phyloP scores from a whole-genome alignment of 2,113 vertebrate genomes.

The Urocynchramus pylzowi region DNA sequence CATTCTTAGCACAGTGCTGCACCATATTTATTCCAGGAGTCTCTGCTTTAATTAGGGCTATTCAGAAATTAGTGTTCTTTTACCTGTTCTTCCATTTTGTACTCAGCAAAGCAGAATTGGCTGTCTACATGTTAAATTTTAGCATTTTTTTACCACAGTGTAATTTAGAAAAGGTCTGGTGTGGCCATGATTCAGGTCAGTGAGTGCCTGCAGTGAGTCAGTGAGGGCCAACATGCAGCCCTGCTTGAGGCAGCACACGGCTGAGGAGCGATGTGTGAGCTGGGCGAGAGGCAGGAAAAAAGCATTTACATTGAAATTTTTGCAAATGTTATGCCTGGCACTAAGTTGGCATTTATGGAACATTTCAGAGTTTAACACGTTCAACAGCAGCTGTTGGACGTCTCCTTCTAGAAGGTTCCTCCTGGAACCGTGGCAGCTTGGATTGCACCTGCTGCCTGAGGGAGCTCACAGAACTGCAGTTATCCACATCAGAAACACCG shows the following conservation, averaged over 20 bases:
- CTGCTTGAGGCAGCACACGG: background rate
- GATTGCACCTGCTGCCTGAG: background rate
- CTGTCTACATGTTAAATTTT: background rate
- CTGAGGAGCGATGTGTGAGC: accelerated
- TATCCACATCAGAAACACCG: background rate
- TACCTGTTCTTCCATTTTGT: background rate
- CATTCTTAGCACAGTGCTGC: background rate
- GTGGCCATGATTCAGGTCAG: accelerated
- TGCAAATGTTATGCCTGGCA: background rate
- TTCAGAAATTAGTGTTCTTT: background rate
- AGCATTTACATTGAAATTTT: background rate
- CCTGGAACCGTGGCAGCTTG: background rate
- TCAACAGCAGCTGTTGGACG: background rate
- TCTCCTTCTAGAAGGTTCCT: background rate
- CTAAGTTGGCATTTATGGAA: background rate
- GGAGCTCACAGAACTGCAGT: background rate
- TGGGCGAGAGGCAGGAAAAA: background rate
- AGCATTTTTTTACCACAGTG: background rate
- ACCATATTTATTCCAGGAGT: background rate
- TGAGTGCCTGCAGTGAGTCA: background rate
- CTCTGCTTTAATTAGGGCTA: background rate
- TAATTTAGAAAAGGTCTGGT: background rate
- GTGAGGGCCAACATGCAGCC: accelerated
- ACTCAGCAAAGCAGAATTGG: background rate
- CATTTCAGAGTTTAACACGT: background rate